Conservation (phyloP, 2,113 vertebrate genomes). For the Mastomys natalensis region DNA sequence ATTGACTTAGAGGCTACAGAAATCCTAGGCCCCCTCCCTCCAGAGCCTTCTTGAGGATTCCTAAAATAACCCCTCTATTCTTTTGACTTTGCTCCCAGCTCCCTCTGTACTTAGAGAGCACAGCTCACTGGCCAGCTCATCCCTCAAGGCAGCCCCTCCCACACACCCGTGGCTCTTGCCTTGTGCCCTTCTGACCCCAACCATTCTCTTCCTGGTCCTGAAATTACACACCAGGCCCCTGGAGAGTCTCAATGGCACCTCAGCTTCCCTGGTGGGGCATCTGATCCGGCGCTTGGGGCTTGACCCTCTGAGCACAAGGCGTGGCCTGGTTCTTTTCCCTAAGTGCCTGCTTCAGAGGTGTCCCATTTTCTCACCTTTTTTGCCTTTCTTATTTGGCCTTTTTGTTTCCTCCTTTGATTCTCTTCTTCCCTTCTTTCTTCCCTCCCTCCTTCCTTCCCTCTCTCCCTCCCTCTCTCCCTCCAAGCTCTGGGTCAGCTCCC, state of each 20-base stretch:
- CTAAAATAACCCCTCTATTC: not conserved
- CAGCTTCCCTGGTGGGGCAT: not conserved
- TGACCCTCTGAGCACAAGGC: not conserved
- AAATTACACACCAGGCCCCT: constrained; percentile 44
- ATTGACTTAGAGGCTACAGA: not conserved
- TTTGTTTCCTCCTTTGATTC: not conserved
- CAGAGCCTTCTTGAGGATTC: not conserved
- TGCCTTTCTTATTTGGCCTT: not conserved
- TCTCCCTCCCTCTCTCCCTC: not conserved
- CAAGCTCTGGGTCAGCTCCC: not conserved
- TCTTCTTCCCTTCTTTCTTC: not conserved
- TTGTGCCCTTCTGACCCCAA: not conserved
- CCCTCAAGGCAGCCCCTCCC: not conserved
- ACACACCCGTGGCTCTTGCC: not conserved
- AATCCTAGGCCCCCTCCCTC: not conserved
- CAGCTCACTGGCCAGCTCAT: not conserved
- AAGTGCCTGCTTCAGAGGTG: not conserved
- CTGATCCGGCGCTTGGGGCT: not conserved
- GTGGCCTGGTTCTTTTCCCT: not conserved
- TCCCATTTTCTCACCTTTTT: constrained; percentile 50
- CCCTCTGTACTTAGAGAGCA: not conserved
- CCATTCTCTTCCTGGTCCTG: not conserved
- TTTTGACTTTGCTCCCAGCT: not conserved
- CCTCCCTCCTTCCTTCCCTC: not conserved
- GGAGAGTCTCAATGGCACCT: constrained; percentile 15